Evolutionary conservation across 2,797 vertebrate genomes (phyloP).

Genomic region (Bovichtus variegatus): DNA sequence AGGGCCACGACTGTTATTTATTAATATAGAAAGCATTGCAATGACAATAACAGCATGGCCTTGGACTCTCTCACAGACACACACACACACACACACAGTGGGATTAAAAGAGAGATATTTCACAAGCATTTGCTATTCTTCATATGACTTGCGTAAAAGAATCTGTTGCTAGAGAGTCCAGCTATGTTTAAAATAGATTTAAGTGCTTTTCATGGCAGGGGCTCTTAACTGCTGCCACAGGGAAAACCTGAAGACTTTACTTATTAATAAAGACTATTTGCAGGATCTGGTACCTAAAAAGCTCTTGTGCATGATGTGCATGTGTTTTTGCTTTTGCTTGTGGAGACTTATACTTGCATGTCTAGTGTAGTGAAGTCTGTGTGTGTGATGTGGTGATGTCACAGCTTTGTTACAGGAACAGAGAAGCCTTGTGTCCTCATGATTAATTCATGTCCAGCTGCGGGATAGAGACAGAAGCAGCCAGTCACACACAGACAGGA

Average conservation of each 20-base stretch:
- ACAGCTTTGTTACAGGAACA: conserved; percentile 88
- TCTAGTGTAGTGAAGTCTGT: conserved; percentile 59
- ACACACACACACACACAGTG: conserved; percentile 25
- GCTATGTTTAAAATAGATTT: conserved; percentile 69
- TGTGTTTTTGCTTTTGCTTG: conserved; percentile 41
- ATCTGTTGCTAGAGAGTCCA: conserved; percentile 49
- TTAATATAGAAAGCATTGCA: conserved; percentile 60
- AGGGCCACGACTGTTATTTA: conserved; percentile 56
- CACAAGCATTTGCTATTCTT: conserved; percentile 56
- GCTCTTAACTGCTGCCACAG: conserved; percentile 50
- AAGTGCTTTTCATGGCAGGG: conserved; percentile 55
- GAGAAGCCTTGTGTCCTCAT: conserved; percentile 88
- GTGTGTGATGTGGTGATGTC: conserved; percentile 83
- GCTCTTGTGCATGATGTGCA: conserved; percentile 36
- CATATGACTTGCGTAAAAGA: conserved; percentile 48
- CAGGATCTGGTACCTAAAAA: conserved; percentile 54
- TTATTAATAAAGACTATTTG: conserved; percentile 71
- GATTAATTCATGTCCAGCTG: conserved; percentile 90
- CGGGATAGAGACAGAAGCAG: conserved; percentile 86
- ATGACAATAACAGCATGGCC: conserved; percentile 69
- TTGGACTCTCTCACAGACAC: conserved; percentile 53
- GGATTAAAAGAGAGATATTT: conserved; percentile 54
- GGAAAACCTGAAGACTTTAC: conserved; percentile 68
- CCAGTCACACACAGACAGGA: conserved; percentile 83
- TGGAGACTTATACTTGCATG: conserved; percentile 45